Conservation (phyloP, 23 tunicate genomes). For the Halocynthia roretzi region DNA sequence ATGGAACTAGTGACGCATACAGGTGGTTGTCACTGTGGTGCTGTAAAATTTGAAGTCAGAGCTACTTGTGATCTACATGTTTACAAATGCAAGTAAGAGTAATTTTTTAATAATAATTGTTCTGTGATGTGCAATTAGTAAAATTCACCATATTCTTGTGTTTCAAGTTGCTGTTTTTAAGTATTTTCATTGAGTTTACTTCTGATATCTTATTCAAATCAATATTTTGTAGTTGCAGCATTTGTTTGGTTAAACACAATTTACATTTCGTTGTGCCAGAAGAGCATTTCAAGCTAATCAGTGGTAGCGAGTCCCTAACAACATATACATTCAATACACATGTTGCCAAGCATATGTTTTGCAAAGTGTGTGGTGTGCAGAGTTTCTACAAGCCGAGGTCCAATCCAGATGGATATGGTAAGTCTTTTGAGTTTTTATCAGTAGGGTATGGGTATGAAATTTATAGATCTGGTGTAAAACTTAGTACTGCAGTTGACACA, state of each 20-base stretch:
- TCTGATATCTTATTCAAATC: too few relatives aligned
- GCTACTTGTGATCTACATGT: constrained; percentile 45
- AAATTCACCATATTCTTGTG: background rate
- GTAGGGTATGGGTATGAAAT: background rate
- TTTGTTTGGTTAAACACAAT: constrained; percentile 76
- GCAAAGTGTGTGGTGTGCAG: constrained; percentile 88
- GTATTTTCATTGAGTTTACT: too few relatives aligned
- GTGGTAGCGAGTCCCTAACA: constrained; percentile 49
- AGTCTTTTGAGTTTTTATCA: background rate
- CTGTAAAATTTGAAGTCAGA: constrained; percentile 66
- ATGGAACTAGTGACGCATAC: constrained; percentile 32
- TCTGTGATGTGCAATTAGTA: background rate
- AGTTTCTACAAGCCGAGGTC: constrained; percentile 89
- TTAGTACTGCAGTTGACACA: background rate
- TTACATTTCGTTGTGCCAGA: constrained; percentile 80
- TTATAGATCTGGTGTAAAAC: background rate
- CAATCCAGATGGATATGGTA: constrained; percentile 94
- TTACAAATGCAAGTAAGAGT: constrained; percentile 76
- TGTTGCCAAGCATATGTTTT: constrained; percentile 79
- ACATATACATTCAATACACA: constrained; percentile 88
- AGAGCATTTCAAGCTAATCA: constrained; percentile 33
- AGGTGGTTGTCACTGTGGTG: constrained; percentile 89
- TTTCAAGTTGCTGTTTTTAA: too few relatives aligned
- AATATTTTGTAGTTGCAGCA: constrained; percentile 60
- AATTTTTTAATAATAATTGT: background rate